Conservation (phyloP, 92 coral and sea anemone genomes). For the Zoanthus solanderi region DNA sequence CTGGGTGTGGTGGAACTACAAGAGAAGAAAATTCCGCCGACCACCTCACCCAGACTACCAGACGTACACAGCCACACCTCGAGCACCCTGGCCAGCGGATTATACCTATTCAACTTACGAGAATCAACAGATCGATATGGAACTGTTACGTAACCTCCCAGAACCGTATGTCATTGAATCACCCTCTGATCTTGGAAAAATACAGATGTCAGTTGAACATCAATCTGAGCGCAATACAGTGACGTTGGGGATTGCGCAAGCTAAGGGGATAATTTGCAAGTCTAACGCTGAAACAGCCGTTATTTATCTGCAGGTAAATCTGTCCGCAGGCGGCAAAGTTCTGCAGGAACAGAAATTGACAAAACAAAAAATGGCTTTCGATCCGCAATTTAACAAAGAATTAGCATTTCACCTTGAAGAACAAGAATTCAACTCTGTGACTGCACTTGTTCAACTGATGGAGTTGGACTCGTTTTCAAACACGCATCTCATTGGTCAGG, state of each 20-base stretch:
- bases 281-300: conserved; percentile 72
- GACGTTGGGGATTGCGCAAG: conserved; percentile 83
- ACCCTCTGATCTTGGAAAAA: conserved; percentile 86
- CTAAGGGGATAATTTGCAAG: conserved; percentile 82
- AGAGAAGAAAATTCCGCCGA: conserved; percentile 63
- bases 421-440: conserved; percentile 58
- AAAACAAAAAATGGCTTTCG: conserved; percentile 83
- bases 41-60: conserved; percentile 70
- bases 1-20: conserved; percentile 92
- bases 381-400: conserved; percentile 94
- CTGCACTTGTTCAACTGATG: conserved; percentile 65
- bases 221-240: conserved; percentile 80
- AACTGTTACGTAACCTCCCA: conserved; percentile 68
- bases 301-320: conserved; percentile 75
- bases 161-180: conserved; percentile 92
- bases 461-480: conserved; percentile 97
- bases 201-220: conserved; percentile 83
- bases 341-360: conserved; percentile 81
- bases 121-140: conserved; percentile 74
- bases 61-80: conserved; percentile 70
- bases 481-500: conserved; percentile 84
- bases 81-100: conserved; percentile 78
- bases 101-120: conserved; percentile 85
- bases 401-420: conserved; percentile 86
- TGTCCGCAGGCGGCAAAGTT: conserved; percentile 68